A percentile compares a stretch with the other conserved stretches of the same genome.
These are phyloP conservation scores for Penaeus japonicus DNA, from an alignment of 1,140 invertebrate species.

Conservation along the genomic window DNA sequence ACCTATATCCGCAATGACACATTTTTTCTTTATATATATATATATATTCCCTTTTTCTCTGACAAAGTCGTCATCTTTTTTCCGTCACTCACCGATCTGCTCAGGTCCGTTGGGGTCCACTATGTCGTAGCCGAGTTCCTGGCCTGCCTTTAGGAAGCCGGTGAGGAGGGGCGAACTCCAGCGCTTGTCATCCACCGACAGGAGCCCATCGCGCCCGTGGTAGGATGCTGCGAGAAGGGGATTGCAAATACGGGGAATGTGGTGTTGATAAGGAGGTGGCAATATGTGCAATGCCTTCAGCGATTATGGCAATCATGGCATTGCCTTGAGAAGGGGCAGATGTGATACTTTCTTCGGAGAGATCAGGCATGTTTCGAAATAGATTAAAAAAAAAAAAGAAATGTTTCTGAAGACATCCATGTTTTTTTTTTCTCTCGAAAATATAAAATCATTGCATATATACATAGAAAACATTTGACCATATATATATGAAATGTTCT, in stretches of 20 bases:
- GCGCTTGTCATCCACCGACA: slow-evolving; percentile 36
- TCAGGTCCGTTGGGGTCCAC: slow-evolving; percentile 46
- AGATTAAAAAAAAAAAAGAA: no score
- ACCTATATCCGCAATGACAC: no score
- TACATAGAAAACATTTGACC: no score
- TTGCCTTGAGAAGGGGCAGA: no score
- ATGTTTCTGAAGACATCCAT: no score
- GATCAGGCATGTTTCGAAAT: no score
- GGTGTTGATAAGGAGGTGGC: background rate
- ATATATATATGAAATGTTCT: no score
- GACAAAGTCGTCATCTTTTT: background rate
- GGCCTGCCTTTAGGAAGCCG: slow-evolving; percentile 43
- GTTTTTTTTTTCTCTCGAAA: no score
- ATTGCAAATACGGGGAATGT: background rate
- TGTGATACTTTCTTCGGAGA: no score
- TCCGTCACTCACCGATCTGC: slow-evolving; percentile 46
- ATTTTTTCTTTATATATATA: background rate
- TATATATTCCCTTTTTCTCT: background rate
- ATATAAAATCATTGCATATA: no score
- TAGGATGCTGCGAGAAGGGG: background rate
- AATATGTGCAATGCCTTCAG: background rate
- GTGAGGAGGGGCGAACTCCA: slow-evolving; percentile 22
- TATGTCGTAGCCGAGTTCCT: slow-evolving; percentile 29
- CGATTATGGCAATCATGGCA: no score
- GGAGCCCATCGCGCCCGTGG: slow-evolving; percentile 46